These are phyloP conservation scores for Drosophila seclusa DNA, from an alignment of 2,888 invertebrate genomes.

Conservation along the genomic window DNA sequence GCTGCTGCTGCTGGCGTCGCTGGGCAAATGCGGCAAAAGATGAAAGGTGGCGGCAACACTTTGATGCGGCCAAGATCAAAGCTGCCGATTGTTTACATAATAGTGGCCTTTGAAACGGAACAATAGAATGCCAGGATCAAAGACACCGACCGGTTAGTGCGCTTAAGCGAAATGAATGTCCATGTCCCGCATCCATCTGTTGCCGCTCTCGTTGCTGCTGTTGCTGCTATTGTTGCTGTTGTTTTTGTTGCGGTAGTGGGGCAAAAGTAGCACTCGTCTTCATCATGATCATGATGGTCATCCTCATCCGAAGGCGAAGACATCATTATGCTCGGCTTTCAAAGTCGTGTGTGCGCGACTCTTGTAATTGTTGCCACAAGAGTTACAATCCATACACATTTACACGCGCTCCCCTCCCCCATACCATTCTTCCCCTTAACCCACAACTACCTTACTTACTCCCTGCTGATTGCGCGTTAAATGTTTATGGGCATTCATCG, in stretches of 20 bases:
- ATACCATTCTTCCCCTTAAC: background rate
- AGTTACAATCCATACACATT: slow-evolving; percentile 41
- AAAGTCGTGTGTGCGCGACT: slow-evolving; percentile 45
- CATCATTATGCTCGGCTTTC: slow-evolving; percentile 50
- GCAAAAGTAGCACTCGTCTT: slow-evolving; percentile 59
- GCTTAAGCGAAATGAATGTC: slow-evolving; percentile 79
- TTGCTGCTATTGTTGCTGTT: slow-evolving; percentile 7
- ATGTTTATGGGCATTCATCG: slow-evolving; percentile 81
- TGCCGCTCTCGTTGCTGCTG: slow-evolving; percentile 15
- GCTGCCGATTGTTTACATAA: slow-evolving; percentile 89
- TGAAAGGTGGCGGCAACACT: slow-evolving; percentile 81
- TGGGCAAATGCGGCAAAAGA: slow-evolving; percentile 73
- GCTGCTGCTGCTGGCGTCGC: slow-evolving; percentile 57
- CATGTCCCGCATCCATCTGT: slow-evolving; percentile 49
- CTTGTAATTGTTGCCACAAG: slow-evolving; percentile 58
- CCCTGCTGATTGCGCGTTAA: slow-evolving; percentile 77
- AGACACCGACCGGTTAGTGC: slow-evolving; percentile 80
- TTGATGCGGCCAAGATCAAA: slow-evolving; percentile 87
- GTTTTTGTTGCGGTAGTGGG: slow-evolving; percentile 25
- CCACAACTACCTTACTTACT: slow-evolving; percentile 19
- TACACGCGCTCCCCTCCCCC: background rate
- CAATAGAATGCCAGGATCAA: slow-evolving; percentile 86
- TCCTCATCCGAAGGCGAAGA: slow-evolving; percentile 36
- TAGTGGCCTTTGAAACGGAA: slow-evolving; percentile 88
- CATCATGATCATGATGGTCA: slow-evolving; percentile 60